Base-by-base conservation (phyloP, 2,113 vertebrate genomes). In the Cephalopterus ornatus region DNA sequence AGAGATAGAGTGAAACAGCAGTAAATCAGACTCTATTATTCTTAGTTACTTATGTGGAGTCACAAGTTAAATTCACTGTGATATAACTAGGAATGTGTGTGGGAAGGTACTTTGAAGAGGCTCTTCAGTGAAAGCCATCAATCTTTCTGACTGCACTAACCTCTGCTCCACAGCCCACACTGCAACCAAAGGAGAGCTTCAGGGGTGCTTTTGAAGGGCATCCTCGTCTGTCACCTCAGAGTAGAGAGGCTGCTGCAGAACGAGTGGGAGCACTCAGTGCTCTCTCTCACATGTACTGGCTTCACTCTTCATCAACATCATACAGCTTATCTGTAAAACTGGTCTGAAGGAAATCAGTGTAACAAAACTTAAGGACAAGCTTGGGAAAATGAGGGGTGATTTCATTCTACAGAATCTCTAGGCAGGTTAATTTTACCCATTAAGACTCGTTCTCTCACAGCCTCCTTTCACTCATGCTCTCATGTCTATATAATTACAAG, bases 11-110 rank as follows among this genome's bases (percentile, higher is more conserved):
- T 27, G 75, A 93, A 75, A 79, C 30, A 93, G 85, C 76, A 74
- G 90, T 96, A 96, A 96, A 95, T 92, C 90, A 93, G 78, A 73
- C 67, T 63, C 46, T 74, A 83, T 96, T 83, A 93, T 90, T 97
- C 90, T 92, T 90, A 71, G 92, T 80, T 86, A 84, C 72, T 71
- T 95, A 23, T 47, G 59, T 41, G 39, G 72, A 95, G 73, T 88
- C 90, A 80, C 78, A 83, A 92, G 90, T 37, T 80, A 74, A 81
- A 93, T 75, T 86, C 63, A 28, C 72, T 83, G 71, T 94, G 90
- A 71, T 95, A 88, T 86, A 94, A 89, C 42, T 50, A 86, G 59
- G 42, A 85, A 85, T 32, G 55, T 76, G 61, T 52, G 75, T 80
- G 75, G 94, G 88, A 88, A 66, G 66, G 41, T 75, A 53, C 72